Evolutionary conservation across 2,113 vertebrate genomes (phyloP).

Genomic region (Ceuthmochares aereus): DNA sequence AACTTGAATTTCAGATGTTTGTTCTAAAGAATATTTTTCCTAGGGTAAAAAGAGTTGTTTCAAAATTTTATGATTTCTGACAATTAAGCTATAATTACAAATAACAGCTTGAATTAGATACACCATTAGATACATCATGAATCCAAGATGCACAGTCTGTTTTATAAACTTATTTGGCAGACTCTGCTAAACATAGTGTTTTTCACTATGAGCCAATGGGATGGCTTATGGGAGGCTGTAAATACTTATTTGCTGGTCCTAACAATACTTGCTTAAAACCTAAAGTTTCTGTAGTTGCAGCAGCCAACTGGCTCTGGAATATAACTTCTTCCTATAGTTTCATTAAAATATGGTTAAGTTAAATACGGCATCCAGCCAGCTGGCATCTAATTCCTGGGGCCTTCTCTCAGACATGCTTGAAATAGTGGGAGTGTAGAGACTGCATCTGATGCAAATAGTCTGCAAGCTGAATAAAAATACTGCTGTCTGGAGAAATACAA

Average conservation of each 20-base stretch:
- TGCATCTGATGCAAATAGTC: constrained; percentile 7
- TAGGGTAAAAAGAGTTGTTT: not conserved
- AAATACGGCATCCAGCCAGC: not conserved
- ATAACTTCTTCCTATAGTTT: not conserved
- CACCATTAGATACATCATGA: not conserved
- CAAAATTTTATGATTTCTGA: not conserved
- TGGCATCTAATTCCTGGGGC: constrained; percentile 7
- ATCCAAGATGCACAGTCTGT: not conserved
- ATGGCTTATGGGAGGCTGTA: not conserved
- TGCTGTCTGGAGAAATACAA: constrained; percentile 26
- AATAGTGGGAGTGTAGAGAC: not conserved
- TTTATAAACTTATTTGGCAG: not conserved
- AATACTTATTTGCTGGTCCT: not conserved
- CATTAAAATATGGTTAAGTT: not conserved
- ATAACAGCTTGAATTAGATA: not conserved
- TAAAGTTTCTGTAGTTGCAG: not conserved
- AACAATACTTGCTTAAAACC: not conserved
- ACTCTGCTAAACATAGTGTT: not conserved
- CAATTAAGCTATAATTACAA: not conserved
- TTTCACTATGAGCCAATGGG: not conserved
- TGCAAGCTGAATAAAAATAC: not conserved
- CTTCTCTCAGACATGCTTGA: not conserved
- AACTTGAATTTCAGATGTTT: not conserved
- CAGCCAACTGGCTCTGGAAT: not conserved
- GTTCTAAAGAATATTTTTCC: not conserved